Evolutionary conservation across 2,797 vertebrate genomes (phyloP).

Genomic region (Heterohyrax brucei): DNA sequence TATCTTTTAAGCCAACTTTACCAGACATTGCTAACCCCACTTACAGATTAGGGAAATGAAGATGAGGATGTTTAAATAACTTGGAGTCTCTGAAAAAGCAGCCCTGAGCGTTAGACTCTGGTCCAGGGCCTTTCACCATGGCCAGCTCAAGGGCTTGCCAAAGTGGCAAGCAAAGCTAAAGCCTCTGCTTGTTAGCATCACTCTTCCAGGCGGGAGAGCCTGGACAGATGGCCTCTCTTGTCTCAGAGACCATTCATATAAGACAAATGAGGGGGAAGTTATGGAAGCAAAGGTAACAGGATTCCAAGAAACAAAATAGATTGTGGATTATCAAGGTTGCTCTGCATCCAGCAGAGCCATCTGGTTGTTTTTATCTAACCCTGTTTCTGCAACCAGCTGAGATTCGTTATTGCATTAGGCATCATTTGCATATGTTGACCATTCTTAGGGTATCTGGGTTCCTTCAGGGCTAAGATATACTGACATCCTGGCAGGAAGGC

Average conservation of each 20-base stretch:
- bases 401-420: background rate
- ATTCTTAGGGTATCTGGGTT: conserved; percentile 29
- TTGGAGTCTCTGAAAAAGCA: background rate
- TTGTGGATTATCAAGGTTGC: background rate
- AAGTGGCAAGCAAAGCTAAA: background rate
- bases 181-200: background rate
- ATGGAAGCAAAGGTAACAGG: background rate
- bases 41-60: background rate
- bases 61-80: background rate
- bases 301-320: background rate
- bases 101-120: background rate
- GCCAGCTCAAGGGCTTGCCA: background rate
- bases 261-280: background rate
- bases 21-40: background rate
- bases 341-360: background rate
- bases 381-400: background rate
- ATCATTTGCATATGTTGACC: background rate
- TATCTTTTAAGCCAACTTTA: background rate
- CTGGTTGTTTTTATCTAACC: background rate
- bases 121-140: background rate
- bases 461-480: background rate
- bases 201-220: background rate
- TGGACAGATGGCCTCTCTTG: background rate
- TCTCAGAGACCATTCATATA: background rate
- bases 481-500: background rate